phyloP scores from a whole-genome alignment of 2,797 vertebrate genomes.

The Labeo calbasu region DNA sequence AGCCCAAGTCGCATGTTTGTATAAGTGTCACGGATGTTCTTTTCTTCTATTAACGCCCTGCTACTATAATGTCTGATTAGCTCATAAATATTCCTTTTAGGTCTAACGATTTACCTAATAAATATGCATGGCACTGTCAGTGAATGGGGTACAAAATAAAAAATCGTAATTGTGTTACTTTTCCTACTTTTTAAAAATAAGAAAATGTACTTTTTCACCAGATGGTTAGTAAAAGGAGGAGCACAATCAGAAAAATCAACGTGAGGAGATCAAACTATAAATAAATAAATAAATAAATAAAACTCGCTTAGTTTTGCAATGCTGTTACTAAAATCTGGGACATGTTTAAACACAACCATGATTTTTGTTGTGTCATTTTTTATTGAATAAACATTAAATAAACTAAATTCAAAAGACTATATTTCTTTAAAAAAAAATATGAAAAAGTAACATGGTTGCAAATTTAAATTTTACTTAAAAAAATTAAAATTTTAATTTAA shows the following conservation, averaged over 20 bases:
- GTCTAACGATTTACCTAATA: neutral
- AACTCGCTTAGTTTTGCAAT: neutral
- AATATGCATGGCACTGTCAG: neutral
- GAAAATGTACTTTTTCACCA: neutral
- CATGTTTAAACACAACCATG: neutral
- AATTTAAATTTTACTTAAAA: neutral
- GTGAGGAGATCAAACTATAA: neutral
- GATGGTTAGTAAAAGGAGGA: neutral
- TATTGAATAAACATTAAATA: neutral
- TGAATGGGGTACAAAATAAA: neutral
- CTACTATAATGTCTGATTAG: neutral
- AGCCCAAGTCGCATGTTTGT: neutral
- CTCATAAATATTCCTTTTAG: neutral
- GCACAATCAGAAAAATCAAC: neutral
- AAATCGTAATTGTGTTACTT: neutral
- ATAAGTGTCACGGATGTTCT: slow-evolving; percentile 7
- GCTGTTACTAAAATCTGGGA: neutral
- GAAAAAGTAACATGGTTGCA: neutral
- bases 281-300: neutral
- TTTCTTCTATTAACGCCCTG: neutral
- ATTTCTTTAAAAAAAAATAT: neutral
- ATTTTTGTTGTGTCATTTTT: neutral
- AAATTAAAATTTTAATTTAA: no score
- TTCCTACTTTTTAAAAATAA: neutral
- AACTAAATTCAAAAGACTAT: neutral